Conservation (phyloP, 2,797 vertebrate species). For the Apogon talboti region DNA sequence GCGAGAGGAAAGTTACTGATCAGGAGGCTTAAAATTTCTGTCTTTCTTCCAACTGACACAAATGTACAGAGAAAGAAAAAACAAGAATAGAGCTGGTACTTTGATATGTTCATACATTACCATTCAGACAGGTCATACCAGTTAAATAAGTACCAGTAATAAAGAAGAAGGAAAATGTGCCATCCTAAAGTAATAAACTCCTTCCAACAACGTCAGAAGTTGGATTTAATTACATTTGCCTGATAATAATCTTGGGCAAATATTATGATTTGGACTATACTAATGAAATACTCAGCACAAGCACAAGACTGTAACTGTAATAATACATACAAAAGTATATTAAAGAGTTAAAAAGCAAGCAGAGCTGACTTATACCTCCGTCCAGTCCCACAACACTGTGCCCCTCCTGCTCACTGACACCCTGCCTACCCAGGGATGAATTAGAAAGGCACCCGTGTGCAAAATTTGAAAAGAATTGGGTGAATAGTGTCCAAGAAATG, state of each 20-base stretch:
- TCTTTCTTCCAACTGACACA: slow-evolving; percentile 11
- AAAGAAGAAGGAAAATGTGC: background rate
- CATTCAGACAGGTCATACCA: background rate
- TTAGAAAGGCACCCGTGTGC: too few species aligned
- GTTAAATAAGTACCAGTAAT: slow-evolving; percentile 1
- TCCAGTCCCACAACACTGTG: too few species aligned
- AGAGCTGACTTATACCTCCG: too few species aligned
- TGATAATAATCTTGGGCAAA: background rate
- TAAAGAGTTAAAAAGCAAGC: too few species aligned
- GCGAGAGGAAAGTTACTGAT: slow-evolving; percentile 24
- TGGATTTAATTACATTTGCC: background rate
- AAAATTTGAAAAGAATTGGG: too few species aligned
- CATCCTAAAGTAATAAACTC: background rate
- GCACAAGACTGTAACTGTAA: too few species aligned
- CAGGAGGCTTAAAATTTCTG: slow-evolving; percentile 19
- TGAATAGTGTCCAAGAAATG: too few species aligned
- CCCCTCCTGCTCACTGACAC: too few species aligned
- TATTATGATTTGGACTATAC: too few species aligned
- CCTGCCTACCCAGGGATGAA: too few species aligned
- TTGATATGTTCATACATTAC: background rate
- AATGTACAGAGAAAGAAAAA: slow-evolving; percentile 1
- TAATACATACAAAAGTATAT: too few species aligned
- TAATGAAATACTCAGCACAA: background rate
- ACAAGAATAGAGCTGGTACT: background rate
- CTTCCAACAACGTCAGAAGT: background rate